These are phyloP conservation scores for Rhincodon typus DNA, from an alignment of 2,797 vertebrate genomes.

Conservation along the genomic window DNA sequence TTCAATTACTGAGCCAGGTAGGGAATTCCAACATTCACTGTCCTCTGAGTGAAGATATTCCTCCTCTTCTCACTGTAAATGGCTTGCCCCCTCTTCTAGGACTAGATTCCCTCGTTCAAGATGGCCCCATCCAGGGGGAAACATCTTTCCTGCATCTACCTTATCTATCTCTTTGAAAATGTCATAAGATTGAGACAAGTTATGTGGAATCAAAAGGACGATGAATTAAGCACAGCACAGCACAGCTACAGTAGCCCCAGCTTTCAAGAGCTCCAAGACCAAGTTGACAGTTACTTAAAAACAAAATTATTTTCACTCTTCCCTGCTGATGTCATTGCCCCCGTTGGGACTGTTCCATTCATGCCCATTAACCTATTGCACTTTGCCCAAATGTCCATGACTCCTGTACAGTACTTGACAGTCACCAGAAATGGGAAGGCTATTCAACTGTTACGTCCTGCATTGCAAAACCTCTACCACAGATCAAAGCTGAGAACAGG, in stretches of 20 bases:
- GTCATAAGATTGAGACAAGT: not conserved
- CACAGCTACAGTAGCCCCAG: not conserved
- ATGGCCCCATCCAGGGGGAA: too few species aligned
- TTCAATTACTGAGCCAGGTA: too few species aligned
- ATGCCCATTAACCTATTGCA: not conserved
- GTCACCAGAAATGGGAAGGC: too few species aligned
- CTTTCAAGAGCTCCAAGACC: not conserved
- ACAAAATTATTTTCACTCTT: not conserved
- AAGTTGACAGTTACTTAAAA: not conserved
- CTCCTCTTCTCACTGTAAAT: too few species aligned
- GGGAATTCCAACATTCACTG: too few species aligned
- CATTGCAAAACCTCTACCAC: not conserved
- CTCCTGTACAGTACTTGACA: not conserved
- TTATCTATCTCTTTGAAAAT: too few species aligned
- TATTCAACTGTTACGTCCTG: not conserved
- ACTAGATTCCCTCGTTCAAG: too few species aligned
- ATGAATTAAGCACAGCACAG: not conserved
- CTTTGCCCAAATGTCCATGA: not conserved
- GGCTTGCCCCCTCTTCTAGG: too few species aligned
- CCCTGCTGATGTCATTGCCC: not conserved
- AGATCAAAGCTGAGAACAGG: not conserved
- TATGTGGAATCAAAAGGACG: not conserved
- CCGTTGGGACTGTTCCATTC: not conserved
- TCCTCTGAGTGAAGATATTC: too few species aligned
- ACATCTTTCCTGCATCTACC: too few species aligned